Evolutionary conservation across 2,797 vertebrate genomes (phyloP), one percentile per base, ranked within the genome.

Genomic region (Catostomus latipinnis): DNA sequence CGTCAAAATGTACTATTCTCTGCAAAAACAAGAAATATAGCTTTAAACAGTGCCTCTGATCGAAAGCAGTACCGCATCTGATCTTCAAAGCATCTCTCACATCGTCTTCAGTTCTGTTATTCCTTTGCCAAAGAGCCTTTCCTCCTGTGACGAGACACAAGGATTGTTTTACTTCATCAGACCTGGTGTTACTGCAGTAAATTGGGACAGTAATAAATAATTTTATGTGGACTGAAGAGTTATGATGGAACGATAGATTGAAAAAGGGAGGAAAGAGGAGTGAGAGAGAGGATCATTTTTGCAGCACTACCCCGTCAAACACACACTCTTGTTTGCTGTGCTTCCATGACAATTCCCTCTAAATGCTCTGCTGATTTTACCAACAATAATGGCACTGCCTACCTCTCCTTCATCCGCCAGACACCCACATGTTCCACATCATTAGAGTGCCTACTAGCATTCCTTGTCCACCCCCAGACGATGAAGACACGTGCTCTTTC

Each of bases 371-470:
- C 67, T 81, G 65, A 56, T 76, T 78, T 52, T 72, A 18, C 71
- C 75, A 77, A n/a, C 80, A 67, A 57, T 63, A 58, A 63, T 45
- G 56, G 11, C 13, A 22, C 46, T 58, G 18, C 58, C 52, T 13
- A 53, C 63, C 8, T 60, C n/a, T 61, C 50, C 57, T 84, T 18
- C 71, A 43, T 71, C 50, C 76, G 62, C 57, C 63, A 71, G 71
- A 70, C 81, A 0, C 81, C 76, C 81, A 79, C 76, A 75, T 57
- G 52, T 14, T 78, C 53, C 72, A 80, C 76, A 74, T 78, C 63
- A 61, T 73, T 73, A 6, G 18, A 63, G 50, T 60, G n/a, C 18
- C 78, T 22, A 46, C 60, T 61, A 63, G 22, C 66, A 67, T 74
- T 49, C 78, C 71, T 50, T 63, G 74, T 78, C 74, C 66, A 14